phyloP scores from a whole-genome alignment of 2,888 invertebrate species.

The Melieria picta region DNA sequence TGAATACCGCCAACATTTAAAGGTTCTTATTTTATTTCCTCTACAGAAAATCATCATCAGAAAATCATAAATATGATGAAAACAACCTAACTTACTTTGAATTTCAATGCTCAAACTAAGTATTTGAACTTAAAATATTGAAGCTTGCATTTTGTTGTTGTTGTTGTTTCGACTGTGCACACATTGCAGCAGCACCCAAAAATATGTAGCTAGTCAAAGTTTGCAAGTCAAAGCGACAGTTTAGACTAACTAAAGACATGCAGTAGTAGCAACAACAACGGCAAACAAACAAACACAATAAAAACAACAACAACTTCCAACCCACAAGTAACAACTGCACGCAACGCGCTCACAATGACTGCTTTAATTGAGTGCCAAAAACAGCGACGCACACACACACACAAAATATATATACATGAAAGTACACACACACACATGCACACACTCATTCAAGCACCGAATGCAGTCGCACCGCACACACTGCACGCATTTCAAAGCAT shows the following conservation, averaged over 20 bases:
- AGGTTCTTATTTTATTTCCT: too few relatives aligned
- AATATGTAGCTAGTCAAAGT: neutral
- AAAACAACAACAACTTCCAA: slow-evolving; percentile 3
- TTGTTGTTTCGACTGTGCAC: too few relatives aligned
- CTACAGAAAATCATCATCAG: too few relatives aligned
- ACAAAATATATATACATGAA: neutral
- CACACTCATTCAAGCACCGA: neutral
- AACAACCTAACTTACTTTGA: too few relatives aligned
- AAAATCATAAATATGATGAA: too few relatives aligned
- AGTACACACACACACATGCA: slow-evolving; percentile 2
- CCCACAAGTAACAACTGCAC: neutral
- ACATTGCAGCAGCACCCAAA: too few relatives aligned
- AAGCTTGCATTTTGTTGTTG: too few relatives aligned
- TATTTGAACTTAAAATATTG: too few relatives aligned
- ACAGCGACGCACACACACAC: slow-evolving; percentile 37
- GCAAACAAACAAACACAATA: slow-evolving; percentile 1
- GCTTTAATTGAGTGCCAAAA: slow-evolving; percentile 57
- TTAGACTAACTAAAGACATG: neutral
- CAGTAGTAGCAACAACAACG: slow-evolving; percentile 2
- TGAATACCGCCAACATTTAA: too few relatives aligned
- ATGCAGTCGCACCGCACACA: slow-evolving; percentile 12
- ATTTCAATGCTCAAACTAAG: too few relatives aligned
- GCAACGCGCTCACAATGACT: slow-evolving; percentile 21
- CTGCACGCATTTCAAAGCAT: slow-evolving; percentile 20
- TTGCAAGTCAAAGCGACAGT: neutral